phyloP scores from a whole-genome alignment of 2,888 invertebrate genomes.

The Strigamia transsilvanica region DNA sequence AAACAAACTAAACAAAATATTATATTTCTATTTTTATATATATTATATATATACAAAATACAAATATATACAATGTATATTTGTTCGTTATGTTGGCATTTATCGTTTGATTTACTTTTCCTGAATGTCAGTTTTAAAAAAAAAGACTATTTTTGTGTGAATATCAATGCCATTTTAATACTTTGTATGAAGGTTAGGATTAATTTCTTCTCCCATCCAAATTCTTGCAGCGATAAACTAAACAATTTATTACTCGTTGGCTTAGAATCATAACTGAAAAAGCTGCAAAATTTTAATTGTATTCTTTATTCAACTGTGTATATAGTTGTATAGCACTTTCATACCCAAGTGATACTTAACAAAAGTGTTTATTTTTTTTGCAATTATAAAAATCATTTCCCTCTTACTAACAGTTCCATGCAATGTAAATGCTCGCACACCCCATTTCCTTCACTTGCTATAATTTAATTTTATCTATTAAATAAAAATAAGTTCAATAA shows the following conservation, averaged over 20 bases:
- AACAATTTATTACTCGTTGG: background rate
- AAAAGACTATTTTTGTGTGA: background rate
- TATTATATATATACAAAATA: too few species aligned
- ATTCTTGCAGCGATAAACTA: slow-evolving; percentile 18
- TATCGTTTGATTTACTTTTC: background rate
- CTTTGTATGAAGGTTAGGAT: background rate
- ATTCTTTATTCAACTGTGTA: slow-evolving; percentile 13
- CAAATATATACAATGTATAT: background rate
- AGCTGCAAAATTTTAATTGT: background rate
- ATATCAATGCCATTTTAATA: slow-evolving; percentile 28
- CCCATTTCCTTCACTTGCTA: background rate
- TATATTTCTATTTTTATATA: background rate
- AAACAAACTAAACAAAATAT: background rate
- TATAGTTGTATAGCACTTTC: slow-evolving; percentile 35
- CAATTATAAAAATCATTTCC: background rate
- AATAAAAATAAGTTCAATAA: background rate
- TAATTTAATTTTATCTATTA: background rate
- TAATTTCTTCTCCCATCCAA: slow-evolving; percentile 4
- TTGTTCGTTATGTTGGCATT: slow-evolving; percentile 7
- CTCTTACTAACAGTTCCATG: background rate
- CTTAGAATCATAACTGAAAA: background rate
- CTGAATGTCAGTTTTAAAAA: background rate
- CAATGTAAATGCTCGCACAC: slow-evolving; percentile 31
- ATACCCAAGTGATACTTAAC: slow-evolving; percentile 1
- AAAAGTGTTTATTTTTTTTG: background rate